Percentiles rank a stretch among this genome's conserved stretches.
These are phyloP conservation scores for Idaea straminata DNA, from an alignment of 2,888 invertebrate genomes.

Conservation along the genomic window DNA sequence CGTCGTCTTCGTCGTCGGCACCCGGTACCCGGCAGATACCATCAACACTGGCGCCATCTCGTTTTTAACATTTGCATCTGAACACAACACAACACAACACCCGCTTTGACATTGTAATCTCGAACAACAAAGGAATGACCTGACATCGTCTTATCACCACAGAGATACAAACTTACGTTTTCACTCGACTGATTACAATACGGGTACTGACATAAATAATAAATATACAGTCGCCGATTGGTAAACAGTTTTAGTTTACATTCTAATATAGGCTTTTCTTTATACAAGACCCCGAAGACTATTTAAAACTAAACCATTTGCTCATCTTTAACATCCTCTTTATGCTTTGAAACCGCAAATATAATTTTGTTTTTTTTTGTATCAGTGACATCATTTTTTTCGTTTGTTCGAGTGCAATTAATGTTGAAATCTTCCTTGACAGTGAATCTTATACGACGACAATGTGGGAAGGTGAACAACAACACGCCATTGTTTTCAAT, in stretches of 20 bases:
- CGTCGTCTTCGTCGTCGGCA: slow-evolving; percentile 25
- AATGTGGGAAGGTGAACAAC: not conserved
- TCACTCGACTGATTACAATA: slow-evolving; percentile 32
- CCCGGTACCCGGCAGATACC: slow-evolving; percentile 38
- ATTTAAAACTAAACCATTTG: not conserved
- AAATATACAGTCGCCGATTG: not conserved
- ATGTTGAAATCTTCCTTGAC: slow-evolving; percentile 29
- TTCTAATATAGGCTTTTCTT: not conserved
- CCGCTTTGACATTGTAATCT: slow-evolving; percentile 65
- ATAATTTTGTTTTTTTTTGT: slow-evolving; percentile 28
- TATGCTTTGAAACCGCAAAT: slow-evolving; percentile 28
- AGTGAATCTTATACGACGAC: slow-evolving; percentile 10
- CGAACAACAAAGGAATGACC: slow-evolving; percentile 66
- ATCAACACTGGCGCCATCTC: slow-evolving; percentile 61
- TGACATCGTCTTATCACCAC: slow-evolving; percentile 61
- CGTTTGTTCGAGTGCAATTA: slow-evolving; percentile 20
- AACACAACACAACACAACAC: slow-evolving; percentile 44
- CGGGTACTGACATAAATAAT: slow-evolving; percentile 23
- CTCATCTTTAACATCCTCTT: not conserved
- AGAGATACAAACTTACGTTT: slow-evolving; percentile 37
- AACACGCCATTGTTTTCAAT: slow-evolving; percentile 5
- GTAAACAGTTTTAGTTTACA: not conserved
- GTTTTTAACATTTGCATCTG: slow-evolving; percentile 60
- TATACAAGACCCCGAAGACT: not conserved
- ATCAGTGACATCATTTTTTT: slow-evolving; percentile 35